phyloP scores from a whole-genome alignment of 2,797 vertebrate genomes.

The Muscicapa striata region DNA sequence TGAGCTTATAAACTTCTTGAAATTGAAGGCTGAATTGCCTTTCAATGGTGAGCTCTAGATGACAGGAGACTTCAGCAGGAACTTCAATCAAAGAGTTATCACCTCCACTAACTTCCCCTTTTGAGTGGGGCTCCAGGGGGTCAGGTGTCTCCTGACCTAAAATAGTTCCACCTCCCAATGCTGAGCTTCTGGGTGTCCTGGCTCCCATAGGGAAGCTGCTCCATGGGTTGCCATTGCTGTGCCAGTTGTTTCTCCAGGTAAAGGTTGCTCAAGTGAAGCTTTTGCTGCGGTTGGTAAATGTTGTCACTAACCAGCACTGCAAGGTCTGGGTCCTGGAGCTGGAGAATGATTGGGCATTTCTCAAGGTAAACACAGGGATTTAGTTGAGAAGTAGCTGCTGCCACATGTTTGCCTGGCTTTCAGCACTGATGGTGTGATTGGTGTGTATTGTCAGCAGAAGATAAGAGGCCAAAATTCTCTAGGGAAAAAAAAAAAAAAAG shows the following conservation, averaged over 20 bases:
- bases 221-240: background rate
- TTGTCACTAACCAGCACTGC: background rate
- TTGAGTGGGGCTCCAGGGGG: background rate
- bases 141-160: background rate
- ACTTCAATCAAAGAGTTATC: background rate
- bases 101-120: background rate
- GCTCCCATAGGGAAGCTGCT: background rate
- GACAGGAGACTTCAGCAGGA: background rate
- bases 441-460: constrained; percentile 9
- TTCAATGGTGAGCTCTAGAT: background rate
- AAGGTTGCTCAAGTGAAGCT: background rate
- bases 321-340: background rate
- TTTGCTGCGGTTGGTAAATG: background rate
- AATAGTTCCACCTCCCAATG: background rate
- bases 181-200: background rate
- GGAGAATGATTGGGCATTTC: constrained; percentile 6
- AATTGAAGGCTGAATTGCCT: background rate
- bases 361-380: background rate
- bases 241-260: background rate
- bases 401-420: constrained; percentile 9
- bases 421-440: background rate
- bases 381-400: constrained; percentile 3
- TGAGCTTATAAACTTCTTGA: background rate
- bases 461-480: background rate
- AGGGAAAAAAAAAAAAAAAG: background rate